Conservation (phyloP, 2,113 vertebrate genomes). For the Caracal caracal region DNA sequence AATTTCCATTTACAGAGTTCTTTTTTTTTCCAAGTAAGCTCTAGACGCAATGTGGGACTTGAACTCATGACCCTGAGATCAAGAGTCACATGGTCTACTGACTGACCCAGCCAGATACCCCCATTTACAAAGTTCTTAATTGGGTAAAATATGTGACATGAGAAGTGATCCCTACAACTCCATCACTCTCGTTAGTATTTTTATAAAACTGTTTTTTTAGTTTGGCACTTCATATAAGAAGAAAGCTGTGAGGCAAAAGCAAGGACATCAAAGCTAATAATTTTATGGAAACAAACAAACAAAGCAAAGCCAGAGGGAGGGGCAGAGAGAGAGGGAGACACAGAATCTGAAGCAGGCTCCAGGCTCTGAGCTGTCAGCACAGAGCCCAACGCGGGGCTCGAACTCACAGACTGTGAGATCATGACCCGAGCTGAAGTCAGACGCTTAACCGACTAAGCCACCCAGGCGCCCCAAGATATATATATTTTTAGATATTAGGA, state of each 20-base stretch:
- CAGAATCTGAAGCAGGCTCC: no score
- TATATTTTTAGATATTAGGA: background rate
- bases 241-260: background rate
- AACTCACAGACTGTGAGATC: no score
- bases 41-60: background rate
- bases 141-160: background rate
- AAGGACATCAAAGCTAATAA: background rate
- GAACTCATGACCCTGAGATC: background rate
- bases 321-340: no score
- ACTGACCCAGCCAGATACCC: background rate
- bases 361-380: no score
- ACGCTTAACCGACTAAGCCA: no score
- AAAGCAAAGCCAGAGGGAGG: background rate
- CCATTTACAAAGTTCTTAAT: conserved; percentile 10
- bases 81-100: background rate
- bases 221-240: background rate
- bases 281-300: background rate
- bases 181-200: background rate
- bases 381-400: no score
- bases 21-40: background rate
- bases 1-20: background rate
- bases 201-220: background rate
- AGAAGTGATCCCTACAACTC: background rate
- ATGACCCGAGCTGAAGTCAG: no score
- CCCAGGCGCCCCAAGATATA: background rate